Conservation (phyloP, 30 jellyfish, hydroid and myxozoan genomes). For the Phacellophora camtschatica region DNA sequence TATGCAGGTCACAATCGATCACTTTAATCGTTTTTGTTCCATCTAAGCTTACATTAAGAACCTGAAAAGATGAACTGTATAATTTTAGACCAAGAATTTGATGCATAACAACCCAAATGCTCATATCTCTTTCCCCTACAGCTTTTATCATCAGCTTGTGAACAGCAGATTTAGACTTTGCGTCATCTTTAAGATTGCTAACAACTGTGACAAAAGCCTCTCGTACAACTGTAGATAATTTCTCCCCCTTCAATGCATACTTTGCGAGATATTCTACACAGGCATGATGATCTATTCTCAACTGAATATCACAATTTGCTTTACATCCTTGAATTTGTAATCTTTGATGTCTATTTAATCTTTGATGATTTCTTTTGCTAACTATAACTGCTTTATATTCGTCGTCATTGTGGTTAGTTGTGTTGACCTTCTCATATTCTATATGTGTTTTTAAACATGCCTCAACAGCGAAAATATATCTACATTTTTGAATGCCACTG, state of each 20-base stretch:
- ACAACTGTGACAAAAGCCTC: background rate
- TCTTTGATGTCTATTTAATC: constrained; percentile 15
- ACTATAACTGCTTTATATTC: background rate
- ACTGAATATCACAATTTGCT: constrained; percentile 30
- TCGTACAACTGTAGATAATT: background rate
- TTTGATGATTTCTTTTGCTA: background rate
- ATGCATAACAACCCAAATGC: constrained; percentile 1
- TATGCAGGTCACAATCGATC: background rate
- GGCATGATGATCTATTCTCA: constrained; percentile 19
- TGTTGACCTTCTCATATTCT: background rate
- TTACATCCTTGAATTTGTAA: constrained; percentile 31
- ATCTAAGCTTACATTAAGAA: background rate
- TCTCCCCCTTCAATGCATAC: constrained; percentile 48
- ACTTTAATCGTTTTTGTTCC: background rate
- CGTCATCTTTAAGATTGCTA: background rate
- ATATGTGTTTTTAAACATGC: background rate
- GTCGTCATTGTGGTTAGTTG: too few species aligned
- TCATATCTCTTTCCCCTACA: background rate
- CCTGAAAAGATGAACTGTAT: constrained; percentile 18
- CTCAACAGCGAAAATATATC: constrained; percentile 8
- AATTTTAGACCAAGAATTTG: constrained; percentile 4
- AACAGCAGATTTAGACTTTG: background rate
- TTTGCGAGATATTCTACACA: constrained; percentile 43
- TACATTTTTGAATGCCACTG: background rate
- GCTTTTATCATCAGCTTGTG: background rate